Evolutionary conservation across 2,797 vertebrate species (phyloP).

Genomic region (Apogon talboti): DNA sequence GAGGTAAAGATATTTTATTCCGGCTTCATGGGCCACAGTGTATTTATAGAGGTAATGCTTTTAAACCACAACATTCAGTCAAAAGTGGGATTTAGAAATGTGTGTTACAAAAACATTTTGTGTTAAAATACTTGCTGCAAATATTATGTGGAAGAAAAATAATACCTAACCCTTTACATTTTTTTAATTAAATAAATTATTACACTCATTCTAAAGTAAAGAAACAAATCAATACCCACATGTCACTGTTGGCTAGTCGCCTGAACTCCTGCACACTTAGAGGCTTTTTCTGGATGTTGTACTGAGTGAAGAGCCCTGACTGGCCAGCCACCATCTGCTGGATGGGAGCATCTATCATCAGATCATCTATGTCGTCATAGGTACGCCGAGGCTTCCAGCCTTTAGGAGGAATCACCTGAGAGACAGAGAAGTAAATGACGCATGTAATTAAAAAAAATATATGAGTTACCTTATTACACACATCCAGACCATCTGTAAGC

Average conservation of each 20-base stretch:
- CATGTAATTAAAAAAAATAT: neutral
- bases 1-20: too few relatives aligned
- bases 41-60: too few relatives aligned
- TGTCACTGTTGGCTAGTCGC: slow-evolving; percentile 94
- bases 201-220: neutral
- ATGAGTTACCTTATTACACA: too few relatives aligned
- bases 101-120: neutral
- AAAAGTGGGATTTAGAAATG: neutral
- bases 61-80: neutral
- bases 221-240: slow-evolving; percentile 79
- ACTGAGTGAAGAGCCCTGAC: slow-evolving; percentile 95
- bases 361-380: slow-evolving; percentile 94
- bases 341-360: slow-evolving; percentile 95
- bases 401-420: slow-evolving; percentile 92
- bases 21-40: too few relatives aligned
- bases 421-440: neutral
- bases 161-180: neutral
- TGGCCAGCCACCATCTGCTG: slow-evolving; percentile 97
- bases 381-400: slow-evolving; percentile 94
- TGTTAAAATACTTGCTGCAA: neutral
- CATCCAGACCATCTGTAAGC: neutral
- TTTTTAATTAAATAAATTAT: too few relatives aligned
- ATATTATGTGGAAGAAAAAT: neutral
- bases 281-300: slow-evolving; percentile 96
- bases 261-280: slow-evolving; percentile 95